These are phyloP conservation scores for Campopleginae sp. DNA, from an alignment of 2,888 invertebrate genomes.

Conservation along the genomic window DNA sequence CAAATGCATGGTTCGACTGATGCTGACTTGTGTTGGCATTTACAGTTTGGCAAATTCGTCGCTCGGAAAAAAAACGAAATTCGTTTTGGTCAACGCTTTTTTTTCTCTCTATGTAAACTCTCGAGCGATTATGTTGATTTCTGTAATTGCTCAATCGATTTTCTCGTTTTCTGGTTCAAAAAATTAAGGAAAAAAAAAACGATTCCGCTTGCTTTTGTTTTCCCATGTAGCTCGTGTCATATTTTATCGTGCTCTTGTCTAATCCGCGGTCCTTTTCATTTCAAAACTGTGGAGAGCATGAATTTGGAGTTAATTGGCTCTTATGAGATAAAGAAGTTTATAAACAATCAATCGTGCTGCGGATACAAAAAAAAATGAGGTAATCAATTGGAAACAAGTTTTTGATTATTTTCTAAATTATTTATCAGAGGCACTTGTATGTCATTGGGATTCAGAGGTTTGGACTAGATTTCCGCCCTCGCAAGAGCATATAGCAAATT, in stretches of 20 bases:
- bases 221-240: too few species aligned
- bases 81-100: too few species aligned
- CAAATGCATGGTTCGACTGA: too few species aligned
- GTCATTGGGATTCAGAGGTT: not conserved
- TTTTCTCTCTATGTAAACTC: not conserved
- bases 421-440: not conserved
- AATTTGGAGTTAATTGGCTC: not conserved
- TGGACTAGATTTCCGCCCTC: constrained; percentile 16
- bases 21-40: too few species aligned
- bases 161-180: too few species aligned
- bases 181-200: too few species aligned
- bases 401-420: not conserved
- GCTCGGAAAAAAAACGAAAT: too few species aligned
- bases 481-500: not conserved
- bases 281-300: not conserved
- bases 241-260: not conserved
- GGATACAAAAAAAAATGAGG: not conserved
- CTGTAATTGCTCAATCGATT: too few species aligned
- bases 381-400: not conserved
- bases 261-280: not conserved
- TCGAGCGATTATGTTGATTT: not conserved
- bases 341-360: not conserved
- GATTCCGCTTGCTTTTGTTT: too few species aligned
- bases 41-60: too few species aligned
- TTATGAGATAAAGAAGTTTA: not conserved